Evolutionary conservation across 2,888 invertebrate species (phyloP).

Genomic region (Lasioglossum villosulum): DNA sequence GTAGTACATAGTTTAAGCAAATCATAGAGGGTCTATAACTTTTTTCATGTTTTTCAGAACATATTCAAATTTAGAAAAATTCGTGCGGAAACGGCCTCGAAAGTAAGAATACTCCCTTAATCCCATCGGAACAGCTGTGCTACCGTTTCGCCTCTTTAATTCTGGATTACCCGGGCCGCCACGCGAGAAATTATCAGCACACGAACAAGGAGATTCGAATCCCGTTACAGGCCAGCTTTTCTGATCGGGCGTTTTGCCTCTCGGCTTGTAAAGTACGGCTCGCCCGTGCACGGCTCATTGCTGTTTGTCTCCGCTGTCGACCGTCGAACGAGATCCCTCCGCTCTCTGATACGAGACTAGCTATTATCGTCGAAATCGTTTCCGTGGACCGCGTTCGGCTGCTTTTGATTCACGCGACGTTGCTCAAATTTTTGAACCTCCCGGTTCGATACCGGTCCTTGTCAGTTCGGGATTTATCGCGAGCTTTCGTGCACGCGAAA

Average conservation of each 20-base stretch:
- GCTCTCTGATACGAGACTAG: slow-evolving; percentile 3
- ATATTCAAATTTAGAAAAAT: too few relatives aligned
- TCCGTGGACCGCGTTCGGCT: neutral
- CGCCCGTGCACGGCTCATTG: neutral
- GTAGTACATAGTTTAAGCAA: too few relatives aligned
- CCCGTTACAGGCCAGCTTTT: slow-evolving; percentile 2
- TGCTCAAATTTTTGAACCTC: too few relatives aligned
- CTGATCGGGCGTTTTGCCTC: slow-evolving; percentile 1
- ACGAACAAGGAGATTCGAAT: slow-evolving; percentile 26
- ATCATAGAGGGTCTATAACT: neutral
- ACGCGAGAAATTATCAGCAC: slow-evolving; percentile 29
- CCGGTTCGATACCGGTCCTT: too few relatives aligned
- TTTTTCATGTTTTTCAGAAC: neutral
- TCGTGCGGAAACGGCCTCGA: too few relatives aligned
- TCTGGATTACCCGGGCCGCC: slow-evolving; percentile 23
- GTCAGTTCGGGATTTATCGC: neutral
- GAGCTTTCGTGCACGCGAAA: slow-evolving; percentile 1
- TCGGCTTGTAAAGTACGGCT: neutral
- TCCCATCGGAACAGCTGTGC: slow-evolving; percentile 1
- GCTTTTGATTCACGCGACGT: too few relatives aligned
- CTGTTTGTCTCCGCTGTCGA: neutral
- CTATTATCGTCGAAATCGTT: slow-evolving; percentile 20
- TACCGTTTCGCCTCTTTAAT: slow-evolving; percentile 37
- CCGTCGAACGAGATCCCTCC: neutral
- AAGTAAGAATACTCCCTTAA: slow-evolving; percentile 18